These are phyloP conservation scores for Pollimyrus isidori DNA, from an alignment of 2,113 vertebrate genomes.

Conservation along the genomic window DNA sequence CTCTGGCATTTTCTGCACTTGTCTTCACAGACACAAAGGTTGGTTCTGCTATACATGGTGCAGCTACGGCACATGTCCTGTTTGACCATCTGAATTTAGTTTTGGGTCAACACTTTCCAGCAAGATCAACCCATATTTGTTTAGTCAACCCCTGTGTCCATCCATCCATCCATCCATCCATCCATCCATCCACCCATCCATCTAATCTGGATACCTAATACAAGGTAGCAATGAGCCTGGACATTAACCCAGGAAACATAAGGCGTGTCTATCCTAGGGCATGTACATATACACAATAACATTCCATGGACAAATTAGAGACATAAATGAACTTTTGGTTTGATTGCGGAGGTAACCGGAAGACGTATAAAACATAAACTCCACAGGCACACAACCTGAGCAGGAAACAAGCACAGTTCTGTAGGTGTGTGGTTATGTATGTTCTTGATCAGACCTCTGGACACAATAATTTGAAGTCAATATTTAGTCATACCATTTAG, in stretches of 20 bases:
- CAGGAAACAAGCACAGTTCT: neutral
- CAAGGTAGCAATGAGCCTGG: neutral
- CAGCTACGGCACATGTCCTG: neutral
- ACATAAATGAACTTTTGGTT: neutral
- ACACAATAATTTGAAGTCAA: neutral
- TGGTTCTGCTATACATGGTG: neutral
- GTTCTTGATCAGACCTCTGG: neutral
- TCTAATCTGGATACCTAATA: neutral
- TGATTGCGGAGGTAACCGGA: neutral
- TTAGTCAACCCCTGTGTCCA: neutral
- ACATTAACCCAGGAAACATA: neutral
- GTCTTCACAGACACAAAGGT: neutral
- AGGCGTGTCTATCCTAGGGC: neutral
- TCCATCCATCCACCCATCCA: neutral
- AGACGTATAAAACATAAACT: neutral
- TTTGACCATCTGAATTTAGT: neutral
- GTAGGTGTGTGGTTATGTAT: neutral
- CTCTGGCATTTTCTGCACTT: neutral
- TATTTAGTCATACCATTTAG: neutral
- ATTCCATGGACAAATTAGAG: neutral
- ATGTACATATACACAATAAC: neutral
- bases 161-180: neutral
- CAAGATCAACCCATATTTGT: neutral
- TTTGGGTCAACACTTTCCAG: neutral
- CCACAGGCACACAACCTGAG: neutral